Base-by-base conservation (phyloP, 2,888 invertebrate species). In the Anoncus sp. region DNA sequence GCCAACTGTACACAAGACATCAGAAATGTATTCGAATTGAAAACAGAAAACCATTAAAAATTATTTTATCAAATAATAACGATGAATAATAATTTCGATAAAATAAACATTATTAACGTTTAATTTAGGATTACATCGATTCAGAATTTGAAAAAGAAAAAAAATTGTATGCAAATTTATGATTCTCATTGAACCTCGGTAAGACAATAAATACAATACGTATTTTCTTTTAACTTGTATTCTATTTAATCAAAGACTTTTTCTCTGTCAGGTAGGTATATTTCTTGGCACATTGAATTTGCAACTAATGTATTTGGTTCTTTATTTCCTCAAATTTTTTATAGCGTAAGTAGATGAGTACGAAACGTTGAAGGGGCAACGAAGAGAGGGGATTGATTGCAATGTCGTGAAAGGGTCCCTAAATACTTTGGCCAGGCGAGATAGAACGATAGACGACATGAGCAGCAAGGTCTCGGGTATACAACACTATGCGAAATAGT, bases 371-470 rank as follows among this genome's bases (percentile, higher is more conserved):
- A 75, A 43, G 35, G 45, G 63, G 35, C 24, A 18, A 35, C 9
- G 38, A 12, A 12, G 38, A 12, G 38, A 12, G 27, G 45, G 65
- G 57, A 27, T 6, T 38, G 38, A 27, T 67, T 66, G 71, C 60
- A 72, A 55, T 18, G 53, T 70, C 51, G 79, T 62, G 69, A 70
- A 80, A 84, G 84, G 81, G 78, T 77, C 82, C 81, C 80, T 87
- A 87, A 89, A 88, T 75, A 85, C 85, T 88, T 87, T 86, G 85
- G 85, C 87, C 87, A 84, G 80, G 82, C 79, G 77, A 84, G 84
- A 70, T 65, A 47, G 40, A 74, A 60, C 45, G 65, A 87, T 83
- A 59, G 51, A 73, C 63, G 59, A 73, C 55, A 74, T 16, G 53
- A 72, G 31, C 24, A 57, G 49, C 40, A 59, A 70, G 66, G 47